Percentiles rank a stretch among this genome's conserved stretches.
phyloP scores from a whole-genome alignment of 2,797 vertebrate species.

The Otus scops region DNA sequence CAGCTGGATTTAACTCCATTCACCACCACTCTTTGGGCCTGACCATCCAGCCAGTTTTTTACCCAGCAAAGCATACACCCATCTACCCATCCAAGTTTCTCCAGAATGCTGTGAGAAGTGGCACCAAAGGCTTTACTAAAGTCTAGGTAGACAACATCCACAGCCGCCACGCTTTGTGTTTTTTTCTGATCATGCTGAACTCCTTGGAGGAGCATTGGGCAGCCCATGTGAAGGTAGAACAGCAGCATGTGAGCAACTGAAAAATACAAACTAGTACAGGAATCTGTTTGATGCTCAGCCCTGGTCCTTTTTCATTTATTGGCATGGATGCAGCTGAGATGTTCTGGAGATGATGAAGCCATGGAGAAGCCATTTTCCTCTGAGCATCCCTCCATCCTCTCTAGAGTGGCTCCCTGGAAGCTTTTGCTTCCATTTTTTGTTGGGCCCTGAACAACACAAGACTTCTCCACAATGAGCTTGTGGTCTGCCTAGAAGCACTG shows the following conservation, averaged over 20 bases:
- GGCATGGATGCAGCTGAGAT: not conserved
- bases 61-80: not conserved
- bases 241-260: not conserved
- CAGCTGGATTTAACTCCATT: not conserved
- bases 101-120: not conserved
- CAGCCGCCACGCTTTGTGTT: not conserved
- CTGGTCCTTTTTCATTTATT: not conserved
- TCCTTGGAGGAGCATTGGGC: not conserved
- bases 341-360: not conserved
- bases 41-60: not conserved
- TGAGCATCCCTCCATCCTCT: not conserved
- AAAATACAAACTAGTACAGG: not conserved
- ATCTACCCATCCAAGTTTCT: not conserved
- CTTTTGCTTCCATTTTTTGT: not conserved
- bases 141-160: not conserved
- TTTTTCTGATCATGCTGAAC: accelerated
- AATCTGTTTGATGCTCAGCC: not conserved
- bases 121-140: not conserved
- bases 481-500: not conserved
- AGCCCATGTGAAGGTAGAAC: not conserved
- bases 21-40: not conserved
- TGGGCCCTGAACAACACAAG: not conserved
- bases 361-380: not conserved
- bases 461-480: not conserved
- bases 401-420: not conserved